phyloP scores from a whole-genome alignment of 2,113 vertebrate genomes.

The Coturnix japonica region DNA sequence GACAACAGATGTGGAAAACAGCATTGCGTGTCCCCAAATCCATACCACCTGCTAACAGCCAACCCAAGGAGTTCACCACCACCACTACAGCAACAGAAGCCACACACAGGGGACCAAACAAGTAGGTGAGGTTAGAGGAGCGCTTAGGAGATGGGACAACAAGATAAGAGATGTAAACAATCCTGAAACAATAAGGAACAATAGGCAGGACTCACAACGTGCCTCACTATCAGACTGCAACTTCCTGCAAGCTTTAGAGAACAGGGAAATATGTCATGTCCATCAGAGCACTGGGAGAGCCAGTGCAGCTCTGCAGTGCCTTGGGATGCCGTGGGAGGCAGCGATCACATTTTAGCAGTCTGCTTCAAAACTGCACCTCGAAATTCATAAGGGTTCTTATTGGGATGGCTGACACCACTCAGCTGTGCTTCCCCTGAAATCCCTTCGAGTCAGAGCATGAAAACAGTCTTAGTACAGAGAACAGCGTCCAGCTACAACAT shows the following conservation, averaged over 20 bases:
- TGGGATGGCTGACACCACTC: not conserved
- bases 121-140: slow-evolving; percentile 9
- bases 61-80: not conserved
- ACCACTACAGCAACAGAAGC: not conserved
- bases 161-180: slow-evolving; percentile 51
- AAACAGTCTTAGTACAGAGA: not conserved
- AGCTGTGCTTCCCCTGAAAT: not conserved
- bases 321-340: slow-evolving; percentile 14
- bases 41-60: not conserved
- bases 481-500: not conserved
- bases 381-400: accelerated
- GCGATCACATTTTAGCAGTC: not conserved
- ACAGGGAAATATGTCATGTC: slow-evolving; percentile 52
- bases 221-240: not conserved
- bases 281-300: slow-evolving; percentile 13
- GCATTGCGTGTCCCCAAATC: not conserved
- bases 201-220: not conserved
- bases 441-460: not conserved
- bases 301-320: not conserved
- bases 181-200: slow-evolving; percentile 43
- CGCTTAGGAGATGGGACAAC: slow-evolving; percentile 57
- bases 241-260: slow-evolving; percentile 47
- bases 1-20: not conserved
- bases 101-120: not conserved
- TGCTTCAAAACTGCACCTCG: accelerated